Conservation (phyloP, 1,140 invertebrate species). For the Bombyx mandarina region DNA sequence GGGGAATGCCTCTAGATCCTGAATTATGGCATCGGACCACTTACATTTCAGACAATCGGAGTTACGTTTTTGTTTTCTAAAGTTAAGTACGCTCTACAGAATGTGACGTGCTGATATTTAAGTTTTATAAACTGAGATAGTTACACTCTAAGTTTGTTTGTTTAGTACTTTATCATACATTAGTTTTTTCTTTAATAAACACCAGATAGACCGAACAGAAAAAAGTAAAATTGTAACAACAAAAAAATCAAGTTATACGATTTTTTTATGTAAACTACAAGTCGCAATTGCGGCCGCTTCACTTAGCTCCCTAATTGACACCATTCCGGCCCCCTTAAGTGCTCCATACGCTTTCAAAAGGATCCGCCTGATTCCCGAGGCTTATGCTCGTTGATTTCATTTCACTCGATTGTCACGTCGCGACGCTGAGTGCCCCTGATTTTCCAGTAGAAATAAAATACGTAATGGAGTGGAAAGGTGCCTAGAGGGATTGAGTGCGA, state of each 20-base stretch:
- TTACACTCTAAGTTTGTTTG: too few relatives aligned
- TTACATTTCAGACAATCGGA: neutral
- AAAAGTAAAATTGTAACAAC: too few relatives aligned
- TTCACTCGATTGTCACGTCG: constrained; percentile 61
- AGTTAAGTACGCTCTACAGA: too few relatives aligned
- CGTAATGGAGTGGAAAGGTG: constrained; percentile 62
- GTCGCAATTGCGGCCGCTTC: constrained; percentile 14
- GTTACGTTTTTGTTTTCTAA: too few relatives aligned
- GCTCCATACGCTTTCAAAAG: constrained; percentile 54
- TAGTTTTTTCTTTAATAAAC: too few relatives aligned
- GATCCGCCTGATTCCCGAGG: constrained; percentile 49
- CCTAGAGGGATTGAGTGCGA: neutral
- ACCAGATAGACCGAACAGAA: too few relatives aligned
- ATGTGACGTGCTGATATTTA: too few relatives aligned
- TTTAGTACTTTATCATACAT: too few relatives aligned
- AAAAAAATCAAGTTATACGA: constrained; percentile 38
- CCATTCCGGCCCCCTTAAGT: constrained; percentile 60
- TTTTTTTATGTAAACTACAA: too few relatives aligned
- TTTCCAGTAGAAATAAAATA: constrained; percentile 64
- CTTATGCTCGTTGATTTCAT: constrained; percentile 64
- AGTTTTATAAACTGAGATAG: too few relatives aligned
- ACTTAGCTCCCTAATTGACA: constrained; percentile 68
- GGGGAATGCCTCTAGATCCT: constrained; percentile 20
- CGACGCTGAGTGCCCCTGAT: constrained; percentile 41
- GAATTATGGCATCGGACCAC: constrained; percentile 20